Conservation (phyloP, 2,797 vertebrate genomes). For the Spinus pinus region DNA sequence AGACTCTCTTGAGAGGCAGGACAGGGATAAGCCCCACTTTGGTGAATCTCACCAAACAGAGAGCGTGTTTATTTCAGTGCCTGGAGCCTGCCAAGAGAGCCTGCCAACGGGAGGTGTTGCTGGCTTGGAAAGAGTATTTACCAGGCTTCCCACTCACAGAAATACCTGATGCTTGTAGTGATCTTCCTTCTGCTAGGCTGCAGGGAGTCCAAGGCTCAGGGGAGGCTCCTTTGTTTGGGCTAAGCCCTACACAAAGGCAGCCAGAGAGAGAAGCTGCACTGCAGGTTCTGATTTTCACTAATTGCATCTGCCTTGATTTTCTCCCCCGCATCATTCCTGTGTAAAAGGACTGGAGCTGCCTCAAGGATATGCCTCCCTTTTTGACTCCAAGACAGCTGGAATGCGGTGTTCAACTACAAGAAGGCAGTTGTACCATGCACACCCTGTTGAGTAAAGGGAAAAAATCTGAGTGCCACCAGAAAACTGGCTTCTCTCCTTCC, state of each 20-base stretch:
- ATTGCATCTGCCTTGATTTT: background rate
- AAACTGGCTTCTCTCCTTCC: background rate
- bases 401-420: background rate
- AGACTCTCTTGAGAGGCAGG: background rate
- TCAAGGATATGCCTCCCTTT: background rate
- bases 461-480: background rate
- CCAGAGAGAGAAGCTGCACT: background rate
- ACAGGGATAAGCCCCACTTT: background rate
- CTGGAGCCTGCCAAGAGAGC: background rate
- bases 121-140: conserved; percentile 9
- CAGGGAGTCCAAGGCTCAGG: background rate
- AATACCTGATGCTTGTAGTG: conserved; percentile 53
- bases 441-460: background rate
- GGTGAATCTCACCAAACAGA: background rate
- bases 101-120: conserved; percentile 62
- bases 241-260: background rate
- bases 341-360: conserved; percentile 19
- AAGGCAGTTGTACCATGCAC: background rate
- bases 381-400: background rate
- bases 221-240: conserved; percentile 30
- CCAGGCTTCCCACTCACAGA: conserved; percentile 32
- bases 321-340: background rate
- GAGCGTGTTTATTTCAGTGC: background rate
- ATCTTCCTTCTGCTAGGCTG: conserved; percentile 26
- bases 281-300: conserved; percentile 9